Evolutionary conservation across 1,140 invertebrate genomes (phyloP), one percentile per base, ranked within the genome.

Genomic region (Drosophila ohnishii): DNA sequence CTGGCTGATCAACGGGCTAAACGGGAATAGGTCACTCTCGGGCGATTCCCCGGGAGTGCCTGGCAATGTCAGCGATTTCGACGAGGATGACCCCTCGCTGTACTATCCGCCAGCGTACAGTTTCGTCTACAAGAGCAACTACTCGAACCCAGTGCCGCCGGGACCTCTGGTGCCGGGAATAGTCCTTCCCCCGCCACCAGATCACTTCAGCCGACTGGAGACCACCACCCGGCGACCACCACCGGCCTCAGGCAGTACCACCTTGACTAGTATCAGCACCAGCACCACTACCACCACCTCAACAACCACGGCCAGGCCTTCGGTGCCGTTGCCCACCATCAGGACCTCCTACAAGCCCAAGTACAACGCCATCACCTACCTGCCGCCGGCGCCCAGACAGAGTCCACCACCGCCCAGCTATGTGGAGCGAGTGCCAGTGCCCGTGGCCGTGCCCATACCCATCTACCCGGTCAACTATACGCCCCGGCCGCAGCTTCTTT

Each of bases 91-190:
- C 92, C 96, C 96, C 81, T 97, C 96, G 55, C 95, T 97, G 16
- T 97, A 97, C 85, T 97, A 97, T 93, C 96, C 96, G 66, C 96
- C 96, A 77, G 95, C 96, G 2, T 97, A 97, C 92, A 97, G 96
- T 92, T 97, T 97, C 92, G 95, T 95, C 64, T 97, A 97, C 91
- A 93, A 93, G 69, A 94, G 94, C 79, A 96, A 96, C 81, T 96
- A 97, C 91, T 93, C 95, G 1, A 96, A 95, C 32, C 92, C 92
- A 19, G 96, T 97, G 39, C 95, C 96, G 14, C 95, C 96, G 1
- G 97, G 97, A 55, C 97, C 96, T 0, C 90, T 97, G 47, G 96
- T 97, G 5, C 97, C 97, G 4, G 97, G 97, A 22, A 96, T 97
- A 48, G 95, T 97, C 14, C 91, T 97, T 35, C 96, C 97, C 5